A percentile compares a stretch with the other conserved stretches of the same genome.
Conservation (phyloP, 2,113 vertebrate species). For the Crotalus tigris region DNA sequence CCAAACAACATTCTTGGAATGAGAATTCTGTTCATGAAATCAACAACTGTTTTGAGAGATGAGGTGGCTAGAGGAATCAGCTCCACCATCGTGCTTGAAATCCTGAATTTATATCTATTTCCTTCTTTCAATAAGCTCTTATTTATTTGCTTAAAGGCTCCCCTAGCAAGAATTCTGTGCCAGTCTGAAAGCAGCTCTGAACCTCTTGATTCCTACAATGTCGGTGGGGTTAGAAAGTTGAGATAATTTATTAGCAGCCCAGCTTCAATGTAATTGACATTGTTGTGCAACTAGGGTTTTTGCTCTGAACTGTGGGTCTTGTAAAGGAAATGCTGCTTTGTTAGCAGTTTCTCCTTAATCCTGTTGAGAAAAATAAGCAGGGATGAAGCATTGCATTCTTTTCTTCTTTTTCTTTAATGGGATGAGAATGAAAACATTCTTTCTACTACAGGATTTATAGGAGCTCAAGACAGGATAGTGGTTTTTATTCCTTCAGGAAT, state of each 20-base stretch:
- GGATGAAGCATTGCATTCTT: neutral
- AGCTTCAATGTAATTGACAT: neutral
- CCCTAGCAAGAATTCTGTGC: neutral
- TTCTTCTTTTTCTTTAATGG: neutral
- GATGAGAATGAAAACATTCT: neutral
- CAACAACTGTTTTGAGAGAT: conserved; percentile 36
- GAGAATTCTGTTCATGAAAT: conserved; percentile 53
- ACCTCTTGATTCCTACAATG: neutral
- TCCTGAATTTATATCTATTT: conserved; percentile 24
- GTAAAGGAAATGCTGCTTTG: neutral
- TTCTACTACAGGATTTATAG: neutral
- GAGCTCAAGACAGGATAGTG: neutral
- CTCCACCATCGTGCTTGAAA: conserved; percentile 34
- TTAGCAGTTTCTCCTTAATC: neutral
- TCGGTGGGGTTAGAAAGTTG: neutral
- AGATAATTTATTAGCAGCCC: neutral
- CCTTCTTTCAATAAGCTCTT: neutral
- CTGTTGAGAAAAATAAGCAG: neutral
- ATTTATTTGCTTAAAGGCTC: conserved; percentile 8
- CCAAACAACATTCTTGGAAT: conserved; percentile 61
- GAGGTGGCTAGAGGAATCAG: conserved; percentile 6
- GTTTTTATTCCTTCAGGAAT: neutral
- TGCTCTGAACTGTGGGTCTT: neutral
- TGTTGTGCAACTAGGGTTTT: neutral
- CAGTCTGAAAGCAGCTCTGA: neutral